Conservation (phyloP, 2,113 vertebrate species). For the Aegithalos caudatus region DNA sequence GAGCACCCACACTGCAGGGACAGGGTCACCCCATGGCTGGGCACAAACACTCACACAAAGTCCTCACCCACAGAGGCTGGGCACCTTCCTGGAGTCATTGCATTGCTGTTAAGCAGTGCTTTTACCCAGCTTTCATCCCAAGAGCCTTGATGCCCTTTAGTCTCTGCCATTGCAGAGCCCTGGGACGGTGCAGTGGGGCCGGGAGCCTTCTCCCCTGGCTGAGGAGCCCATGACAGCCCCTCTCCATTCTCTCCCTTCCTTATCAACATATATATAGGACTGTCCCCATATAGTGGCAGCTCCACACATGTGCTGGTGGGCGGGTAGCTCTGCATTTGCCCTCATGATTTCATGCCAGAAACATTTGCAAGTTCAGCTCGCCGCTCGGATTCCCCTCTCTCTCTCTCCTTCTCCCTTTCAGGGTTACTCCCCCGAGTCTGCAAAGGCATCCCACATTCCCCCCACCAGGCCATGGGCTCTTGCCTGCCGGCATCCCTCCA, state of each 20-base stretch:
- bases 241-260: not conserved
- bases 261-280: not conserved
- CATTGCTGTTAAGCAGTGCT: not conserved
- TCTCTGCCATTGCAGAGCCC: not conserved
- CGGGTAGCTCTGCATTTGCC: constrained; percentile 25
- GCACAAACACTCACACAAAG: not conserved
- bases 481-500: not conserved
- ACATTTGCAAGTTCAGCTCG: constrained; percentile 39
- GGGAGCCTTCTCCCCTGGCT: rapidly evolving
- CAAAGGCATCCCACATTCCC: not conserved
- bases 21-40: not conserved
- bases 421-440: not conserved
- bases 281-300: not conserved
- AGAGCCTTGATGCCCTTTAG: not conserved
- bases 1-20: not conserved
- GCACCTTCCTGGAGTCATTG: rapidly evolving
- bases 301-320: not conserved
- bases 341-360: constrained; percentile 59
- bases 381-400: not conserved
- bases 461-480: not conserved
- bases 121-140: not conserved
- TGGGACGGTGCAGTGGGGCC: not conserved
- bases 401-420: not conserved
- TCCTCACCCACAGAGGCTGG: not conserved
- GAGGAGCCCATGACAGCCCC: not conserved